Base-by-base conservation (phyloP, 1,140 invertebrate genomes). In the Berghia stephanieae region DNA sequence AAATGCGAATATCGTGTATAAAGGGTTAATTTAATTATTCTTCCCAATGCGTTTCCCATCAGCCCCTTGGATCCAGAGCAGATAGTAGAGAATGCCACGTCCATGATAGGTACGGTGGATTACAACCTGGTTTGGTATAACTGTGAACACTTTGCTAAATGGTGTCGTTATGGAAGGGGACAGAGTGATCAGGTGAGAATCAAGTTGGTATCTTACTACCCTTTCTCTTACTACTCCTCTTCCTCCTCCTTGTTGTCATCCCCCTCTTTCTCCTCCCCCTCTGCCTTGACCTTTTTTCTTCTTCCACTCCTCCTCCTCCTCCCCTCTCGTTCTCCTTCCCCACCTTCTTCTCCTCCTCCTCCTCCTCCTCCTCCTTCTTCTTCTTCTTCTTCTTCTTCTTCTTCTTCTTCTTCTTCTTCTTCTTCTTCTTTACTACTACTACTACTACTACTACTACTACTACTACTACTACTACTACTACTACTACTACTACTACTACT, bases 141-240 rank as follows among this genome's bases (percentile, higher is more conserved):
- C n/a, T n/a, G n/a, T n/a, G n/a, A n/a, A n/a, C 36, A 3, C 69
- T 43, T 36, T 75, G 31, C 60, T 21, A 24, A 18, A 40, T 34
- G 27, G 5, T 55, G 36, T 60, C 68, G 34, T 34, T 75, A 27
- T 75, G n/a, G n/a, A n/a, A n/a, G n/a, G n/a, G n/a, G n/a, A n/a
- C n/a, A n/a, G n/a, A n/a, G n/a, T n/a, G n/a, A n/a, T n/a, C n/a
- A n/a, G n/a, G n/a, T n/a, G n/a, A n/a, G n/a, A n/a, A n/a, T n/a
- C n/a, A n/a, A n/a, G n/a, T n/a, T n/a, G n/a, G n/a, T 5, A 36
- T 3, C 44, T 36, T 66, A 2, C 44, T 21, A 44, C 55, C 44
- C 74, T 67, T 0, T 75, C 74, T 75, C 52, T 60, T 10, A 34
- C 55, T 74, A 18, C 40, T 8, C 46, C 69, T 71, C 43, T 46